Percentiles rank a stretch among this genome's conserved stretches.
These are phyloP conservation scores for Phallusia fumigata DNA, from an alignment of 23 tunicate genomes.

Conservation along the genomic window DNA sequence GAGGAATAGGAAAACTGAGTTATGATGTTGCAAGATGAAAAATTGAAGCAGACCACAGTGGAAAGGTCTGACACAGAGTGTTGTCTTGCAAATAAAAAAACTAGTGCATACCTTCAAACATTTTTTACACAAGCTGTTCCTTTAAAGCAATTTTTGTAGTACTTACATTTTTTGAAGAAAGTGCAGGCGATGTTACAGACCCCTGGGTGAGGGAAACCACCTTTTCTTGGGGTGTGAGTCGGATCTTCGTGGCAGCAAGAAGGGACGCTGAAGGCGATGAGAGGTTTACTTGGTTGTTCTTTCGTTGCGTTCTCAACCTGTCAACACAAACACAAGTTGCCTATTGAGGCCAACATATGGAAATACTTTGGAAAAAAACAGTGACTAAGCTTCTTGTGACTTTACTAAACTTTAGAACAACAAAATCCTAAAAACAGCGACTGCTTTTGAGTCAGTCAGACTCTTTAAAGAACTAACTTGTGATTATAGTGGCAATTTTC, in stretches of 20 bases:
- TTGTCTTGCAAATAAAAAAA: conserved; percentile 15
- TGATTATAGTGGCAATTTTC: too few relatives aligned
- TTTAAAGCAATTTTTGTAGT: too few relatives aligned
- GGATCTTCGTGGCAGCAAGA: background rate
- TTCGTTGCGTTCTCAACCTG: background rate
- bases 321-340: background rate
- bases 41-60: conserved; percentile 18
- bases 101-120: too few relatives aligned
- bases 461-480: too few relatives aligned
- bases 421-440: too few relatives aligned
- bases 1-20: conserved; percentile 3
- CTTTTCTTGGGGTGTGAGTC: background rate
- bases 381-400: too few relatives aligned
- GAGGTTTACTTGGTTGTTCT: background rate
- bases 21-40: conserved; percentile 19
- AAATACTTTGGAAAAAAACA: too few relatives aligned
- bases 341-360: too few relatives aligned
- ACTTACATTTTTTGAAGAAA: conserved; percentile 1
- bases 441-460: too few relatives aligned
- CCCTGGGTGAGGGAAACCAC: conserved; percentile 3
- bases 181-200: background rate
- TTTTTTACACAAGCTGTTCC: too few relatives aligned
- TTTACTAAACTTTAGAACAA: too few relatives aligned
- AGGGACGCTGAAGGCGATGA: background rate
- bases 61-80: conserved; percentile 21